Conservation (phyloP, 2,797 vertebrate species). For the Syngnathus acus region DNA sequence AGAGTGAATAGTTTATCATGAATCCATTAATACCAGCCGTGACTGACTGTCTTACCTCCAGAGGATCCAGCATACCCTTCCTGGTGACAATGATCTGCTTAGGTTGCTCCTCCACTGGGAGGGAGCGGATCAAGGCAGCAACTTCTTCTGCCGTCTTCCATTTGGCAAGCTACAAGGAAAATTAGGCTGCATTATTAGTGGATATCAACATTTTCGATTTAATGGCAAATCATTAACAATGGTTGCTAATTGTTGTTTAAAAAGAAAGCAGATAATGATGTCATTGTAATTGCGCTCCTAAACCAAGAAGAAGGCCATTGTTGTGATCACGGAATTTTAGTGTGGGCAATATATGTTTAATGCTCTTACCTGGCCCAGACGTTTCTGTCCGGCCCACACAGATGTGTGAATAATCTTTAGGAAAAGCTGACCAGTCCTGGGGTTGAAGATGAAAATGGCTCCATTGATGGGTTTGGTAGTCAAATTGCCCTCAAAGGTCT, state of each 20-base stretch:
- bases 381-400: slow-evolving; percentile 98
- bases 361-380: slow-evolving; percentile 85
- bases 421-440: slow-evolving; percentile 97
- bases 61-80: slow-evolving; percentile 97
- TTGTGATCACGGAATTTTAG: background rate
- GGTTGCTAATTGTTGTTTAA: too few relatives aligned
- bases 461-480: slow-evolving; percentile 99
- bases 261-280: background rate
- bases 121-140: slow-evolving; percentile 94
- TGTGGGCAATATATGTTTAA: background rate
- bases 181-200: background rate
- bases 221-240: background rate
- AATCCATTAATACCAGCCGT: background rate
- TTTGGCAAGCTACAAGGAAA: slow-evolving; percentile 82
- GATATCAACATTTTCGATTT: background rate
- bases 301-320: background rate
- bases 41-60: slow-evolving; percentile 75
- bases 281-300: background rate
- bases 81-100: slow-evolving; percentile 99
- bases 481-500: slow-evolving; percentile 99
- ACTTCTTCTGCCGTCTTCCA: slow-evolving; percentile 99
- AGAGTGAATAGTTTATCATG: background rate
- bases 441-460: slow-evolving; percentile 99
- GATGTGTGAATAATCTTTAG: slow-evolving; percentile 99
- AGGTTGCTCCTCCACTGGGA: slow-evolving; percentile 97